phyloP scores from a whole-genome alignment of 64 coral and sea anemone genomes.

The Trachythela sp. region DNA sequence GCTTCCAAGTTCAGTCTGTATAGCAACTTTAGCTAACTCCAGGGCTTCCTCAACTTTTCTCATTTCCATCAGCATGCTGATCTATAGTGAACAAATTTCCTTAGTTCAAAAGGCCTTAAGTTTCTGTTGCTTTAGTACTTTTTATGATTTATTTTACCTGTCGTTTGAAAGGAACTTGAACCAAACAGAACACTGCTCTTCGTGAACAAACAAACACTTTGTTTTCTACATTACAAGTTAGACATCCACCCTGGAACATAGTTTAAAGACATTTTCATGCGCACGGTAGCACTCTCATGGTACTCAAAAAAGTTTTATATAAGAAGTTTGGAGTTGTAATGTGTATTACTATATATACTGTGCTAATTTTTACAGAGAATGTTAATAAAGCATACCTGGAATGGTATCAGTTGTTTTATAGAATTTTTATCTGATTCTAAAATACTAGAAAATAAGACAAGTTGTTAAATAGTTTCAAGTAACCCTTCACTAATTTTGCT shows the following conservation, averaged over 20 bases:
- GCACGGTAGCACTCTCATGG: no score
- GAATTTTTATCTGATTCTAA: conserved; percentile 7
- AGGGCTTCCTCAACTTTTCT: conserved; percentile 87
- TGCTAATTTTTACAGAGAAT: no score
- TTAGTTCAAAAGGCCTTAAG: background rate
- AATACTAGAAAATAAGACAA: background rate
- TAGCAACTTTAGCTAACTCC: conserved; percentile 86
- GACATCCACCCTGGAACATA: background rate
- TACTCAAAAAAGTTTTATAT: no score
- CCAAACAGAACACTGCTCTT: conserved; percentile 83
- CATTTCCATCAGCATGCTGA: conserved; percentile 73
- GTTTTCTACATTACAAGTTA: conserved; percentile 47
- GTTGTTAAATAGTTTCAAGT: background rate
- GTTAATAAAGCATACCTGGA: background rate
- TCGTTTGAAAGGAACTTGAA: conserved; percentile 78
- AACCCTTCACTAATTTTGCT: no score
- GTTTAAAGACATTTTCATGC: background rate
- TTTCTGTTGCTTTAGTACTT: no score
- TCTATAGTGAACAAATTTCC: conserved; percentile 19
- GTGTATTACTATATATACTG: no score
- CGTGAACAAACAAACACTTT: conserved; percentile 90
- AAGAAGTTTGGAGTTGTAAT: background rate
- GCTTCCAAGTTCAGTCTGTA: conserved; percentile 61
- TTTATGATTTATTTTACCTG: conserved; percentile 49
- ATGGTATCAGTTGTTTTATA: conserved; percentile 5